A percentile compares a stretch with the other conserved stretches of the same genome.
These are phyloP conservation scores for Dicranocentrus wangi DNA, from an alignment of 2,888 invertebrate genomes.

Conservation along the genomic window DNA sequence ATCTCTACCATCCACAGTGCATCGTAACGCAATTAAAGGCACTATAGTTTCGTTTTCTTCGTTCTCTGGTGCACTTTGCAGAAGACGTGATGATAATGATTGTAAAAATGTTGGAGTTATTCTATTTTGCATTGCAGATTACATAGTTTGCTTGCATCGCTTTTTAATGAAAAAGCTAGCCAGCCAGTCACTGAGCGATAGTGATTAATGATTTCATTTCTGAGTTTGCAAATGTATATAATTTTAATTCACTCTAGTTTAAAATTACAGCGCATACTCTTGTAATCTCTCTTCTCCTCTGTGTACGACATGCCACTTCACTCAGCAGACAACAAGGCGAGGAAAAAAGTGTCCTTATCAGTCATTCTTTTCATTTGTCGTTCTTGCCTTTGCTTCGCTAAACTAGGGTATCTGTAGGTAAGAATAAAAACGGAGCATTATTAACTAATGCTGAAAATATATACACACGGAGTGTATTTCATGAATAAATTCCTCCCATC, in stretches of 20 bases:
- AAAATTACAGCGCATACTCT: constrained; percentile 2
- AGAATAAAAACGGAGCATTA: neutral
- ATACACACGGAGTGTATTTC: neutral
- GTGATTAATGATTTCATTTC: constrained; percentile 27
- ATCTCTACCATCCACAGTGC: too few relatives aligned
- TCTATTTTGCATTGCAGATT: neutral
- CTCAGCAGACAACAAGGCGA: neutral
- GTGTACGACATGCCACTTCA: constrained; percentile 18
- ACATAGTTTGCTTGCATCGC: neutral
- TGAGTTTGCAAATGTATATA: neutral
- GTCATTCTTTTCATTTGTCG: constrained; percentile 1
- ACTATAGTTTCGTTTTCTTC: too few relatives aligned
- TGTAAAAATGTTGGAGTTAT: too few relatives aligned
- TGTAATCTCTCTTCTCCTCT: constrained; percentile 1
- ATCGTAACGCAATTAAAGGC: too few relatives aligned
- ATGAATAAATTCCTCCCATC: constrained; percentile 36
- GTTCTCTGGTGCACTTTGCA: too few relatives aligned
- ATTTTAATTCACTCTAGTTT: constrained; percentile 19
- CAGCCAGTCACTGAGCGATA: constrained; percentile 7
- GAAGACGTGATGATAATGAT: neutral
- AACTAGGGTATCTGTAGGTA: neutral
- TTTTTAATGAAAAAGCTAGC: neutral
- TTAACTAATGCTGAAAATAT: too few relatives aligned
- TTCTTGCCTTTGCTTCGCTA: neutral
- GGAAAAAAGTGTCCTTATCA: constrained; percentile 14